Evolutionary conservation across 2,113 vertebrate species (phyloP).

Genomic region (Pseudorectes ferrugineus): DNA sequence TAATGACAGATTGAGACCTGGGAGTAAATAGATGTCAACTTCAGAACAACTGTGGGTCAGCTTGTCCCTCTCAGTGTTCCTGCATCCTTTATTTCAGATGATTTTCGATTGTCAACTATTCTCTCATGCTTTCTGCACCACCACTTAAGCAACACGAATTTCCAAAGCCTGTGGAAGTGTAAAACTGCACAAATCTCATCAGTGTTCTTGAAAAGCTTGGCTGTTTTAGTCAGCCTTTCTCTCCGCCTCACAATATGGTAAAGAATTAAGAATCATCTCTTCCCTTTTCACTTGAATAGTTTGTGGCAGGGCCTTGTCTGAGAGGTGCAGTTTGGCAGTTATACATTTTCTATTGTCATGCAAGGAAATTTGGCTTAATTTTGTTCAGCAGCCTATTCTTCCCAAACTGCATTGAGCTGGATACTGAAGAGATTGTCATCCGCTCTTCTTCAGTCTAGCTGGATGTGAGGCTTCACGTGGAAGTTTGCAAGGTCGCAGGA

Average conservation of each 20-base stretch:
- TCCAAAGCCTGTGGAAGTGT: neutral
- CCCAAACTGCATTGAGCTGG: neutral
- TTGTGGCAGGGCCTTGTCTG: neutral
- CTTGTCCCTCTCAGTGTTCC: neutral
- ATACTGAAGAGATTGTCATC: neutral
- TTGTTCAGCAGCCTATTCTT: slow-evolving; percentile 7
- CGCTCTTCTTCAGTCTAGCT: neutral
- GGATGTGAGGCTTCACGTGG: neutral
- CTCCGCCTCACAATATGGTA: neutral
- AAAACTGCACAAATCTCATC: slow-evolving; percentile 2
- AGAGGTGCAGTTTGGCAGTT: neutral
- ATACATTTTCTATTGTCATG: neutral
- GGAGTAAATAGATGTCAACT: neutral
- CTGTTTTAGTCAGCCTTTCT: neutral
- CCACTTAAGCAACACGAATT: neutral
- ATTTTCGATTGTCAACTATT: neutral
- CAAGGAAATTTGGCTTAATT: neutral
- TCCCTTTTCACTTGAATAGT: neutral
- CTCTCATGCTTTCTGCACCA: neutral
- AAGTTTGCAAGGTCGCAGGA: neutral
- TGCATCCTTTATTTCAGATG: neutral
- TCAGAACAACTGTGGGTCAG: neutral
- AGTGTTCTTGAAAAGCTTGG: slow-evolving; percentile 15
- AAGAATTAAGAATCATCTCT: slow-evolving; percentile 12
- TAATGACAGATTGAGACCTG: neutral